Evolutionary conservation across 2,797 vertebrate species (phyloP).

Genomic region (Oreonectes daqikongensis): DNA sequence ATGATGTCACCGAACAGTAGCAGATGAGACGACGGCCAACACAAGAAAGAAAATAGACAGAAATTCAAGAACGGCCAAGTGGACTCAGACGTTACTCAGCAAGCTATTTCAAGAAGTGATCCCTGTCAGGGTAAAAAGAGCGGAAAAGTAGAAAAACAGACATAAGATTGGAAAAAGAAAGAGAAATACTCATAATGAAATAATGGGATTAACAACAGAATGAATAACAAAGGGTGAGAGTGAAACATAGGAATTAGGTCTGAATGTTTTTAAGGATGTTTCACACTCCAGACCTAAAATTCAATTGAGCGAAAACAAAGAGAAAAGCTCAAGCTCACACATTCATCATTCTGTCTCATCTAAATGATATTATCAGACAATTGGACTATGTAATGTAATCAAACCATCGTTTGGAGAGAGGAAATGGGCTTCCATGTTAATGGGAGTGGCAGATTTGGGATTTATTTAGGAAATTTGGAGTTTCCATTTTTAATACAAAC

Average conservation of each 20-base stretch:
- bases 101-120: slow-evolving; percentile 70
- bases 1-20: slow-evolving; percentile 55
- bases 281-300: too few relatives aligned
- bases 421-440: slow-evolving; percentile 22
- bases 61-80: slow-evolving; percentile 60
- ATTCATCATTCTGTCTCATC: slow-evolving; percentile 15
- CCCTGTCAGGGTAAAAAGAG: slow-evolving; percentile 60
- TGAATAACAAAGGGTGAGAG: too few relatives aligned
- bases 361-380: not conserved
- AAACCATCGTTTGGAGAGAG: slow-evolving; percentile 21
- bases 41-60: slow-evolving; percentile 46
- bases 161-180: slow-evolving; percentile 38
- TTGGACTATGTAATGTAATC: slow-evolving; percentile 35
- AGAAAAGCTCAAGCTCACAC: too few relatives aligned
- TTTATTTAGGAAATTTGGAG: slow-evolving; percentile 14
- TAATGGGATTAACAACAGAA: not conserved
- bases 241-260: too few relatives aligned
- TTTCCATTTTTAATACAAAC: not conserved
- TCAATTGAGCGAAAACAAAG: too few relatives aligned
- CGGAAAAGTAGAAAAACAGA: slow-evolving; percentile 63
- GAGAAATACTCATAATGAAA: not conserved
- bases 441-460: not conserved
- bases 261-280: too few relatives aligned
- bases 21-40: slow-evolving; percentile 58
- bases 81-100: slow-evolving; percentile 78